Evolutionary conservation across 2,113 vertebrate species (phyloP).

Genomic region (Phoxinus phoxinus): DNA sequence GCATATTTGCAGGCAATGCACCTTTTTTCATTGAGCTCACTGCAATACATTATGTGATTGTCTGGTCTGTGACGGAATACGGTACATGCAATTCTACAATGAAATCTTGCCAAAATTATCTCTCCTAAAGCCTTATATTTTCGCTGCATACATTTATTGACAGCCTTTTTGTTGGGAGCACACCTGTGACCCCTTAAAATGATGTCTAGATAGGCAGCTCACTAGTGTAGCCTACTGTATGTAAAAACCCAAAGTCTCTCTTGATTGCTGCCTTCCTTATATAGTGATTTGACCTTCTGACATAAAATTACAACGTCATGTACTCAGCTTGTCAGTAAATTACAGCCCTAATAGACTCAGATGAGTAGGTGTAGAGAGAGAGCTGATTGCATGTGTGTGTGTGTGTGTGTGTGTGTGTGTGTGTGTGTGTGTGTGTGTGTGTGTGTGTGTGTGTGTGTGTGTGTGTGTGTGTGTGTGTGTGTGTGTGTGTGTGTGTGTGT

Average conservation of each 20-base stretch:
- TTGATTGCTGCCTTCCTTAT: conserved; percentile 8
- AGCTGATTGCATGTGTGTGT: not conserved
- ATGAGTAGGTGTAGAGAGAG: conserved; percentile 9
- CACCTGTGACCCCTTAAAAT: not conserved
- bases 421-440: not conserved
- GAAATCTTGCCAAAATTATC: not conserved
- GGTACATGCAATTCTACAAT: not conserved
- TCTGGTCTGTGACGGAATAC: not conserved
- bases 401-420: not conserved
- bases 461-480: not conserved
- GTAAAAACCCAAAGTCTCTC: not conserved
- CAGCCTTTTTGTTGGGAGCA: not conserved
- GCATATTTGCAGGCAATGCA: not conserved
- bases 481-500: not conserved
- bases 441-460: not conserved
- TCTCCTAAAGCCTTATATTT: not conserved
- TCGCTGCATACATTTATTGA: not conserved
- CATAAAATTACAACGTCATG: conserved; percentile 26
- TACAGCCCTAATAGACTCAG: conserved; percentile 19
- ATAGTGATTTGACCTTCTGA: conserved; percentile 14
- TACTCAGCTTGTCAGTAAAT: conserved; percentile 29
- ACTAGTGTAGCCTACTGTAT: not conserved
- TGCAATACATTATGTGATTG: not conserved
- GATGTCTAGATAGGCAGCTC: not conserved
- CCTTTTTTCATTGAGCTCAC: not conserved